Conservation (phyloP, 2,888 invertebrate species). For the Caenorhabditis afra region DNA sequence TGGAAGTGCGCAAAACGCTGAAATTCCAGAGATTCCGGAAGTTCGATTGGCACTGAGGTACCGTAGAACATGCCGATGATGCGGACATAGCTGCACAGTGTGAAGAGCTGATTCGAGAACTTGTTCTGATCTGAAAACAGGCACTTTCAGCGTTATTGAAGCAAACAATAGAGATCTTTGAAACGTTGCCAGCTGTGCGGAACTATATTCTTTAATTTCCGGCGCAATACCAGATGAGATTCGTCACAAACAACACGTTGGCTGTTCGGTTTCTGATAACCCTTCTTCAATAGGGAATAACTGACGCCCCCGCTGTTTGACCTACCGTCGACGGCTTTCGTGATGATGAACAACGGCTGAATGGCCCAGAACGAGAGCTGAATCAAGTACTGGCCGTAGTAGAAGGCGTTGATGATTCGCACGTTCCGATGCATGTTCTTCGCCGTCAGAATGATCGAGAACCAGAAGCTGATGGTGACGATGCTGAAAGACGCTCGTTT, state of each 20-base stretch:
- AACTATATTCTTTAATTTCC: no score
- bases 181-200: no score
- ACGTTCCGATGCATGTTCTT: constrained; percentile 44
- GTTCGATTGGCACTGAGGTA: no score
- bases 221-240: no score
- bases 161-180: no score
- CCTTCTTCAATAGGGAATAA: no score
- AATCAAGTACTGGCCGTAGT: constrained; percentile 47
- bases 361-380: constrained; percentile 45
- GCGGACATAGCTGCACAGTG: constrained; percentile 31
- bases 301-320: no score
- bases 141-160: not conserved
- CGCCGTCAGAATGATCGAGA: constrained; percentile 32
- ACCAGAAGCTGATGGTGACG: constrained; percentile 39
- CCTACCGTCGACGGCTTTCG: constrained; percentile 28
- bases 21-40: no score
- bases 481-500: constrained; percentile 15
- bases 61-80: constrained; percentile 47
- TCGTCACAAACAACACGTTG: no score
- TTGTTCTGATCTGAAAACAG: constrained; percentile 32
- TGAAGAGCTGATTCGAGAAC: constrained; percentile 41
- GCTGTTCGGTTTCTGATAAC: no score
- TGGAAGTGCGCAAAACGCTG: constrained; percentile 43
- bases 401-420: constrained; percentile 29
- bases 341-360: constrained; percentile 37